A percentile compares a stretch with the other conserved stretches of the same genome.
Evolutionary conservation across 2,888 invertebrate genomes (phyloP).

Genomic region (Ophion ellenae): DNA sequence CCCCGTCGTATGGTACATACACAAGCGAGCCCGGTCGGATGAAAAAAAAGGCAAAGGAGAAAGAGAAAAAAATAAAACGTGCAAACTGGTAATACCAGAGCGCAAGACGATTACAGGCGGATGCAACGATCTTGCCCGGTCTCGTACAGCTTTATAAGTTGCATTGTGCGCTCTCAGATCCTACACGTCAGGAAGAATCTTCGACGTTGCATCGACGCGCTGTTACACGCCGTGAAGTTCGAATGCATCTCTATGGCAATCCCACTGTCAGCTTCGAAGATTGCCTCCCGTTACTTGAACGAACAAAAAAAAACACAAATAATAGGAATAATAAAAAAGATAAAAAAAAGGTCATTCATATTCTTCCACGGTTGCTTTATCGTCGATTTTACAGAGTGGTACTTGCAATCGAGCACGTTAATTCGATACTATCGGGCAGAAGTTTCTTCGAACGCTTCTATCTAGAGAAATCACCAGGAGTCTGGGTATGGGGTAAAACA

Average conservation of each 20-base stretch:
- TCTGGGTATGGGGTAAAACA: background rate
- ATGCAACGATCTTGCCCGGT: slow-evolving; percentile 57
- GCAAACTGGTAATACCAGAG: slow-evolving; percentile 71
- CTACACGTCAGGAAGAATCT: slow-evolving; percentile 40
- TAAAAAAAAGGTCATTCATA: background rate
- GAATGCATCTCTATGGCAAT: slow-evolving; percentile 29
- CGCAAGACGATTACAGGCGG: slow-evolving; percentile 69
- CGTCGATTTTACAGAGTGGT: too few species aligned
- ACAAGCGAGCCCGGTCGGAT: slow-evolving; percentile 18
- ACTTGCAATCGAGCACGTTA: too few species aligned
- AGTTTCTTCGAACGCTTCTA: background rate
- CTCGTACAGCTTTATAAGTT: slow-evolving; percentile 64
- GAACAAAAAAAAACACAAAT: background rate
- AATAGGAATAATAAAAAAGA: background rate
- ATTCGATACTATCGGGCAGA: too few species aligned
- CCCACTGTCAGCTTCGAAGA: slow-evolving; percentile 11
- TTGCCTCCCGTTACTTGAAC: background rate
- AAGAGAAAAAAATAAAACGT: slow-evolving; percentile 60
- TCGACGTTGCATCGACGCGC: slow-evolving; percentile 37
- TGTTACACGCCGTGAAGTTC: slow-evolving; percentile 12
- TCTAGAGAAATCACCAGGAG: background rate
- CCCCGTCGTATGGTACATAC: slow-evolving; percentile 40
- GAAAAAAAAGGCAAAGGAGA: slow-evolving; percentile 46
- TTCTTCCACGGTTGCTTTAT: background rate
- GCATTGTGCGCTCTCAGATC: slow-evolving; percentile 63